Percentiles rank a stretch among this genome's conserved stretches.
Conservation (phyloP, 2,888 invertebrate genomes). For the Nymphalis c-album region DNA sequence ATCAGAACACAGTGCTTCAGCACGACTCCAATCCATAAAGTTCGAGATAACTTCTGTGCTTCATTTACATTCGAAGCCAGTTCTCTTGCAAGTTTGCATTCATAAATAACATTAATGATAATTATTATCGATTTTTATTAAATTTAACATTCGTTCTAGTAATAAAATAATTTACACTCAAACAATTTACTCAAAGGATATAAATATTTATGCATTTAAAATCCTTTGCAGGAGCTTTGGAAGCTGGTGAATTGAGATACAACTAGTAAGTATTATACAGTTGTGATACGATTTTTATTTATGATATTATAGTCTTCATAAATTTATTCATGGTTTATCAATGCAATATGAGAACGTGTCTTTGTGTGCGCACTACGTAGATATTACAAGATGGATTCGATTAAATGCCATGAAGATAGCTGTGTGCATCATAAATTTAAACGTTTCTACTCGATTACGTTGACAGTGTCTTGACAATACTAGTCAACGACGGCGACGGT, state of each 20-base stretch:
- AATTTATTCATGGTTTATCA: neutral
- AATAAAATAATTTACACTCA: conserved; percentile 1
- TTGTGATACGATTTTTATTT: neutral
- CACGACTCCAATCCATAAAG: conserved; percentile 67
- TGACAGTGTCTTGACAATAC: too few relatives aligned
- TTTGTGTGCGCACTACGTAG: too few relatives aligned
- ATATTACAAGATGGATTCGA: too few relatives aligned
- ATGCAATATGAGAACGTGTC: neutral
- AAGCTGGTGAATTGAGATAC: neutral
- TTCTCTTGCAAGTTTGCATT: conserved; percentile 26
- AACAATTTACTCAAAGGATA: neutral
- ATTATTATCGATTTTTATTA: conserved; percentile 9
- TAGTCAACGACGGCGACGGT: too few relatives aligned
- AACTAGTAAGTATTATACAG: conserved; percentile 1
- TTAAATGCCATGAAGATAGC: too few relatives aligned
- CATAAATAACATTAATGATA: conserved; percentile 9
- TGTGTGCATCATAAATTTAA: too few relatives aligned
- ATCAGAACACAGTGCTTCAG: conserved; percentile 69
- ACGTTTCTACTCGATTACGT: too few relatives aligned
- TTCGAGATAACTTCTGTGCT: conserved; percentile 62
- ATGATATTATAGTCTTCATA: neutral
- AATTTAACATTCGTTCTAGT: conserved; percentile 3
- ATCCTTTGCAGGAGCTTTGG: neutral
- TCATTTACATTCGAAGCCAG: conserved; percentile 43
- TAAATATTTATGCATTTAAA: neutral